Conservation (phyloP, 2,888 invertebrate species). For the Scaptomyza caliginosa region DNA sequence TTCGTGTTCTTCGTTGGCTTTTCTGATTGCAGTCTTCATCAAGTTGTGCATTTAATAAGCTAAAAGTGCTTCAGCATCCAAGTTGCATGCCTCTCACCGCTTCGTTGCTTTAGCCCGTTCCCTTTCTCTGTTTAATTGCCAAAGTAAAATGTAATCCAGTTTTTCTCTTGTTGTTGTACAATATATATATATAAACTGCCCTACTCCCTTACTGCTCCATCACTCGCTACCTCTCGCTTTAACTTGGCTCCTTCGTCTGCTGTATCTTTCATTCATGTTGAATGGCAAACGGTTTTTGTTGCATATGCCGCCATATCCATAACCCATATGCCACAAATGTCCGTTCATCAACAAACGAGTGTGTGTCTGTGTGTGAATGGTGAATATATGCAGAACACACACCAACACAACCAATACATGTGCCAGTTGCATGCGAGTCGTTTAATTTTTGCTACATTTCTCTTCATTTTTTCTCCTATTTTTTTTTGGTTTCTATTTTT, state of each 20-base stretch:
- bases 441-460: slow-evolving; percentile 71
- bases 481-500: slow-evolving; percentile 20
- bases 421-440: slow-evolving; percentile 51
- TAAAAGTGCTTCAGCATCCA: slow-evolving; percentile 53
- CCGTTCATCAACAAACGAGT: slow-evolving; percentile 51
- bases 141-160: slow-evolving; percentile 64
- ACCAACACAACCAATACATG: slow-evolving; percentile 28
- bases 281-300: slow-evolving; percentile 50
- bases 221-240: not conserved
- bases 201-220: not conserved
- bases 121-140: slow-evolving; percentile 56
- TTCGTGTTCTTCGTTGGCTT: not conserved
- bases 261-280: slow-evolving; percentile 34
- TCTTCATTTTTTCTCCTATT: not conserved
- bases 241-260: not conserved
- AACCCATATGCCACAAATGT: slow-evolving; percentile 64
- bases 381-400: slow-evolving; percentile 21
- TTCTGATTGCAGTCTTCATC: slow-evolving; percentile 30
- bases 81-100: slow-evolving; percentile 25
- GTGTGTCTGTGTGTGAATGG: slow-evolving; percentile 28
- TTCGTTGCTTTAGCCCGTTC: slow-evolving; percentile 14
- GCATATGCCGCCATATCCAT: slow-evolving; percentile 54
- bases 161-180: slow-evolving; percentile 9
- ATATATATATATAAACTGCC: not conserved
- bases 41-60: slow-evolving; percentile 62